Conservation (phyloP, 2,797 vertebrate species). For the Lindbergichthys nudifrons region DNA sequence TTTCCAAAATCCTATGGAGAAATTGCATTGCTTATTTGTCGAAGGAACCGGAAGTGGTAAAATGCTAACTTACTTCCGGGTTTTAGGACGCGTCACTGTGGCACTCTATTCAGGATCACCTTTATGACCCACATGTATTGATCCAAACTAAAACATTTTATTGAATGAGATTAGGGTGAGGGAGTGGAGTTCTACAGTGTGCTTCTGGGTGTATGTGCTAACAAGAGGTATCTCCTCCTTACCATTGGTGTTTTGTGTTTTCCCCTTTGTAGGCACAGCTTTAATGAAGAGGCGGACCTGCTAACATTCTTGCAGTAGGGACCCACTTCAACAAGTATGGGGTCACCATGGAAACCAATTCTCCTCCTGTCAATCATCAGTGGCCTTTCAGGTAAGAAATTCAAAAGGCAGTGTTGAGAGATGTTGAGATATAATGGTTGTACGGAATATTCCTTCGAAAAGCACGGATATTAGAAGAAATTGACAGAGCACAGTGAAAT, state of each 20-base stretch:
- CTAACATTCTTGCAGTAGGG: conserved; percentile 83
- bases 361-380: conserved; percentile 91
- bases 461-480: conserved; percentile 15
- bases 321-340: conserved; percentile 89
- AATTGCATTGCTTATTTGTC: no score
- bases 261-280: conserved; percentile 84
- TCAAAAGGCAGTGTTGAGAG: conserved; percentile 19
- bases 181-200: background rate
- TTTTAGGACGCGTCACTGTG: no score
- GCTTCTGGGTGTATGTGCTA: conserved; percentile 33
- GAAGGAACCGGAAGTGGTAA: no score
- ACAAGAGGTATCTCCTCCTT: conserved; percentile 40
- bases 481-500: background rate
- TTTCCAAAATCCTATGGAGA: no score
- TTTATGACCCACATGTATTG: background rate
- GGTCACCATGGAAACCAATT: conserved; percentile 93
- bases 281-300: conserved; percentile 91
- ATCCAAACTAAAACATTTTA: conserved; percentile 8
- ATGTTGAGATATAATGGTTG: conserved; percentile 7
- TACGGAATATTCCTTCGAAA: conserved; percentile 1
- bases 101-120: background rate
- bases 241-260: conserved; percentile 51
- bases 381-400: conserved; percentile 92
- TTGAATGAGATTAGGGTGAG: conserved; percentile 1
- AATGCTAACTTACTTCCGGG: no score